Percentiles rank a stretch among this genome's conserved stretches.
Conservation (phyloP, 1,140 invertebrate genomes). For the Caenorhabditis latens region DNA sequence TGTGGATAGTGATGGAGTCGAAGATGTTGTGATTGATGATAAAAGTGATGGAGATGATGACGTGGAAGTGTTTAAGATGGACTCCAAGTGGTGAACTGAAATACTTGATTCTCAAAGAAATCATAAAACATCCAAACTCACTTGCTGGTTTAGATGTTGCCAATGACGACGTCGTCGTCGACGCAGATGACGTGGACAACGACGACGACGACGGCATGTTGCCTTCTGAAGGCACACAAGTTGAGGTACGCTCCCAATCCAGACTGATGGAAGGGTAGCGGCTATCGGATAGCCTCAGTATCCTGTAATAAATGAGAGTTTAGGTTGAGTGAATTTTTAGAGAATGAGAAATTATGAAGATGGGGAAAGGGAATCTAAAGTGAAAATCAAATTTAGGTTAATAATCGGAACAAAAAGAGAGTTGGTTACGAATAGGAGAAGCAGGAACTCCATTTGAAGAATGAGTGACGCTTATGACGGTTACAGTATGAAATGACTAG, state of each 20-base stretch:
- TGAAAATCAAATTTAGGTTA: neutral
- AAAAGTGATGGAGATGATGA: slow-evolving; percentile 19
- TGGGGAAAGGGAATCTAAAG: neutral
- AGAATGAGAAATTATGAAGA: neutral
- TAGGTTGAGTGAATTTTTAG: neutral
- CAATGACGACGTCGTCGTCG: slow-evolving; percentile 32
- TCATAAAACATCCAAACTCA: neutral
- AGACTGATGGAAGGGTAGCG: slow-evolving; percentile 38
- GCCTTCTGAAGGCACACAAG: slow-evolving; percentile 50
- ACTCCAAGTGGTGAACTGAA: slow-evolving; percentile 46
- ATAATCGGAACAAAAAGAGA: no score
- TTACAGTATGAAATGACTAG: no score
- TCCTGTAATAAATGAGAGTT: slow-evolving; percentile 1
- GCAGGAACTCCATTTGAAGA: no score
- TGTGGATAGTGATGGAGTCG: slow-evolving; percentile 8
- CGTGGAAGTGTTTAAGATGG: slow-evolving; percentile 23
- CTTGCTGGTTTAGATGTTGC: slow-evolving; percentile 36
- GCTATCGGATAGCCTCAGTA: slow-evolving; percentile 58
- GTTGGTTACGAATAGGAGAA: no score
- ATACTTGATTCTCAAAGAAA: neutral
- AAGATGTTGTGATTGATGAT: slow-evolving; percentile 1
- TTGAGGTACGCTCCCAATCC: slow-evolving; percentile 55
- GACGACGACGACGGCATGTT: slow-evolving; percentile 50
- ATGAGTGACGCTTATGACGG: no score
- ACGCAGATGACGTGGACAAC: slow-evolving; percentile 29